phyloP scores from a whole-genome alignment of 2,113 vertebrate species.

The Brienomyrus longianalis region DNA sequence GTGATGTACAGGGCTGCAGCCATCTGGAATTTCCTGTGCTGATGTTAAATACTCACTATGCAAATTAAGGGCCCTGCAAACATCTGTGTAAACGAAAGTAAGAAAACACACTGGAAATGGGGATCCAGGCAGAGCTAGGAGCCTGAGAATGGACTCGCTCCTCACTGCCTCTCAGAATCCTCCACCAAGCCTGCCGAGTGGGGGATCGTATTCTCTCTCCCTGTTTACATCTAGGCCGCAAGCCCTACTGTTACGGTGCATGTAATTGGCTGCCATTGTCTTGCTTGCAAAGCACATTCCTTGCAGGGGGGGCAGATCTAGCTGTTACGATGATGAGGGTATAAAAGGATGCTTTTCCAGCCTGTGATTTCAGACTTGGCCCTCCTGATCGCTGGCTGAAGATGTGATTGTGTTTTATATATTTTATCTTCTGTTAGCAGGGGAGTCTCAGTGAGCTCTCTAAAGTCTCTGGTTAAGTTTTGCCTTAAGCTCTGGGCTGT shows the following conservation, averaged over 20 bases:
- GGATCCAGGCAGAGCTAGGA: not conserved
- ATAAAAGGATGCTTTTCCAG: conserved; percentile 22
- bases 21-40: conserved; percentile 39
- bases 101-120: conserved; percentile 11
- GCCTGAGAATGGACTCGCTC: not conserved
- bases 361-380: conserved; percentile 36
- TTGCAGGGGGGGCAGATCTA: not conserved
- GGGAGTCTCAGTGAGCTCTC: conserved; percentile 14
- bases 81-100: conserved; percentile 50
- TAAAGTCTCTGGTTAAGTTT: conserved; percentile 18
- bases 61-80: conserved; percentile 40
- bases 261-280: conserved; percentile 9
- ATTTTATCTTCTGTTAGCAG: conserved; percentile 43
- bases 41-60: conserved; percentile 27
- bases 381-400: conserved; percentile 43
- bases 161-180: not conserved
- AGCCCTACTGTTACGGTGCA: conserved; percentile 1
- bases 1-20: not conserved
- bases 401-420: conserved; percentile 20
- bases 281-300: conserved; percentile 26
- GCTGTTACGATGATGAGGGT: not conserved
- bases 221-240: not conserved
- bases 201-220: not conserved
- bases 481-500: conserved; percentile 17
- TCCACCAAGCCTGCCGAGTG: not conserved